Evolutionary conservation across 2,888 invertebrate species (phyloP).

Genomic region (Erebia epiphron): DNA sequence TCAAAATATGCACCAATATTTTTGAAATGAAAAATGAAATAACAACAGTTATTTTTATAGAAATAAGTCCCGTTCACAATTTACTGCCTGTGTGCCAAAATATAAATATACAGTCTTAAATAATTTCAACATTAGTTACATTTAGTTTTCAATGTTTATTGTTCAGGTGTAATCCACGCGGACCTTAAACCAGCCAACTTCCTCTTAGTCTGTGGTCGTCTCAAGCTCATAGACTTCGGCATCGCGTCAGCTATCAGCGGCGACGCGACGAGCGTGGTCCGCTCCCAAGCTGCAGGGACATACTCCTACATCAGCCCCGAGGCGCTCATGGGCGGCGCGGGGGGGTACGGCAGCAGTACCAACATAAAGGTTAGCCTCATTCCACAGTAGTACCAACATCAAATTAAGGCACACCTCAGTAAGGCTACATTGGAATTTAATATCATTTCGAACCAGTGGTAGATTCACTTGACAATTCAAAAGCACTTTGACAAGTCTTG

Average conservation of each 20-base stretch:
- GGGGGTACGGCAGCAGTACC: slow-evolving; percentile 58
- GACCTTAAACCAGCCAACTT: slow-evolving; percentile 99
- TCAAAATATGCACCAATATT: too few species aligned
- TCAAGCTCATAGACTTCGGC: slow-evolving; percentile 99
- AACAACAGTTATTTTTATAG: too few species aligned
- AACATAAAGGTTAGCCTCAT: slow-evolving; percentile 39
- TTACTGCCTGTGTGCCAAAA: too few species aligned
- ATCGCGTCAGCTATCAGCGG: slow-evolving; percentile 94
- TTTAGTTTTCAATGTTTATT: background rate
- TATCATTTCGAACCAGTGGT: too few species aligned
- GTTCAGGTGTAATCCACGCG: slow-evolving; percentile 94
- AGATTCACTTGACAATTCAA: too few species aligned
- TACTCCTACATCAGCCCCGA: slow-evolving; percentile 98
- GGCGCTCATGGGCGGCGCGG: slow-evolving; percentile 87
- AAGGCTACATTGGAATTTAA: too few species aligned
- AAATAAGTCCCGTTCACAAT: too few species aligned
- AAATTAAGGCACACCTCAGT: too few species aligned
- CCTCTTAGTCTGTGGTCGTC: slow-evolving; percentile 90
- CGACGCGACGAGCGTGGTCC: slow-evolving; percentile 95
- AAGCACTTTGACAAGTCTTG: too few species aligned
- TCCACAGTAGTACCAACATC: slow-evolving; percentile 40
- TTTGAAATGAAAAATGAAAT: too few species aligned
- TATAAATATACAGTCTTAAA: too few species aligned
- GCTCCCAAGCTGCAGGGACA: slow-evolving; percentile 92
- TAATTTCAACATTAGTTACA: too few species aligned